These are phyloP conservation scores for Pelecanoides urinatrix DNA, from an alignment of 2,113 vertebrate genomes.

Conservation along the genomic window DNA sequence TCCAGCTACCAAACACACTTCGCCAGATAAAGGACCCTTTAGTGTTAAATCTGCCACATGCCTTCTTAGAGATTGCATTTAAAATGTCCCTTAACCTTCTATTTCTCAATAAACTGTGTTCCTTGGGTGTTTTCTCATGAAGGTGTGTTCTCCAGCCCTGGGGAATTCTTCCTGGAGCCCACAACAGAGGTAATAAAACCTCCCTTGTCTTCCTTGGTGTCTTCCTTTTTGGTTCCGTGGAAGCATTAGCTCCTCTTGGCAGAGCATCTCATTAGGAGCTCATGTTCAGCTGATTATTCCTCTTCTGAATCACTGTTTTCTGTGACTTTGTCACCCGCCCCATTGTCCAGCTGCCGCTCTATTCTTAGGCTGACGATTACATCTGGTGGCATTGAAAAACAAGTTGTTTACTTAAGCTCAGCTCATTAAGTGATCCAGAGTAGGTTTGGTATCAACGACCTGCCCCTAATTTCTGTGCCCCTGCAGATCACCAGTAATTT, in stretches of 20 bases:
- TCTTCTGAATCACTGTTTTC: slow-evolving; percentile 4
- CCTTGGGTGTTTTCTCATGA: not conserved
- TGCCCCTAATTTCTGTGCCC: not conserved
- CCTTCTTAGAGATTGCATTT: not conserved
- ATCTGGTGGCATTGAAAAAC: not conserved
- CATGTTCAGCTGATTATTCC: slow-evolving; percentile 16
- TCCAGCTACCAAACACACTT: not conserved
- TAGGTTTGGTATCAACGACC: not conserved
- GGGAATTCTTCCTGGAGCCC: not conserved
- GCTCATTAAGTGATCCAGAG: slow-evolving; percentile 24
- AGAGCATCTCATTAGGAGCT: slow-evolving; percentile 27
- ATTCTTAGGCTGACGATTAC: not conserved
- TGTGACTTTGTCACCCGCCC: not conserved
- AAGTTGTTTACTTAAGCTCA: slow-evolving; percentile 29
- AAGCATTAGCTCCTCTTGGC: not conserved
- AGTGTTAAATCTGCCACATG: not conserved
- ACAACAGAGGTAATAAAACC: not conserved
- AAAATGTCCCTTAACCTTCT: not conserved
- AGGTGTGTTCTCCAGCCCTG: not conserved
- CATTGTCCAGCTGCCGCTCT: not conserved
- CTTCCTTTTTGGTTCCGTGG: not conserved
- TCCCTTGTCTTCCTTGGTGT: not conserved
- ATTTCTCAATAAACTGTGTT: not conserved
- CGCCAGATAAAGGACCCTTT: not conserved
- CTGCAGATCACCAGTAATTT: not conserved